phyloP scores from a whole-genome alignment of 2,113 vertebrate genomes.

The Raja brachyura region DNA sequence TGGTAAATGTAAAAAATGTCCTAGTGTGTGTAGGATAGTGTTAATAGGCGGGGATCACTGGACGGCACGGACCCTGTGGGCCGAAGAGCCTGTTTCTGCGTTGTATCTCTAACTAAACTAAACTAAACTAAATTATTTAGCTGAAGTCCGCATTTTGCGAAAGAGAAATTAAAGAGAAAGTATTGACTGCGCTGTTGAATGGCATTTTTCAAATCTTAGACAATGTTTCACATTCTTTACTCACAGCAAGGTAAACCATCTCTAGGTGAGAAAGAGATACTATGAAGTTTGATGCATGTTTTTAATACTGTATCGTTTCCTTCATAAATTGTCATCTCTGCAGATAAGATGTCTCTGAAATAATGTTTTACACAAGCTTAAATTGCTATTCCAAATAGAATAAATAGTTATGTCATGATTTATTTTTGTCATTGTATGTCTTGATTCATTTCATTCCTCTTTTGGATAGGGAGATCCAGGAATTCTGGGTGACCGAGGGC shows the following conservation, averaged over 20 bases:
- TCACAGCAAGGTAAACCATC: neutral
- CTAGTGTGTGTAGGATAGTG: too few relatives aligned
- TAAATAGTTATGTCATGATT: neutral
- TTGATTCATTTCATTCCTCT: neutral
- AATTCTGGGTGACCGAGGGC: conserved; percentile 82
- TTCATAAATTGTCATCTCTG: neutral
- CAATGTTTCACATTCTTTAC: neutral
- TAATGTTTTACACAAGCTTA: neutral
- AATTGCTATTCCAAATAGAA: neutral
- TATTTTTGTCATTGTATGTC: neutral
- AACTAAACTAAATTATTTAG: neutral
- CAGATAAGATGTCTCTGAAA: neutral
- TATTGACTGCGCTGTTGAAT: neutral
- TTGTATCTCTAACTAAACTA: too few relatives aligned
- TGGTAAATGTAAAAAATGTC: too few relatives aligned
- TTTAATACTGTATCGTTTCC: neutral
- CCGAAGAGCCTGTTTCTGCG: too few relatives aligned
- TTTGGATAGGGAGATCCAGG: conserved; percentile 79
- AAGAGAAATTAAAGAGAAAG: neutral
- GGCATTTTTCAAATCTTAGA: neutral
- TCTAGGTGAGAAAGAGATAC: too few relatives aligned
- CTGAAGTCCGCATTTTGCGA: neutral
- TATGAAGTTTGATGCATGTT: neutral
- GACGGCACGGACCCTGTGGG: too few relatives aligned
- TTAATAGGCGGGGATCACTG: too few relatives aligned